Conservation (phyloP, 2,797 vertebrate genomes). For the Anniella stebbinsi region DNA sequence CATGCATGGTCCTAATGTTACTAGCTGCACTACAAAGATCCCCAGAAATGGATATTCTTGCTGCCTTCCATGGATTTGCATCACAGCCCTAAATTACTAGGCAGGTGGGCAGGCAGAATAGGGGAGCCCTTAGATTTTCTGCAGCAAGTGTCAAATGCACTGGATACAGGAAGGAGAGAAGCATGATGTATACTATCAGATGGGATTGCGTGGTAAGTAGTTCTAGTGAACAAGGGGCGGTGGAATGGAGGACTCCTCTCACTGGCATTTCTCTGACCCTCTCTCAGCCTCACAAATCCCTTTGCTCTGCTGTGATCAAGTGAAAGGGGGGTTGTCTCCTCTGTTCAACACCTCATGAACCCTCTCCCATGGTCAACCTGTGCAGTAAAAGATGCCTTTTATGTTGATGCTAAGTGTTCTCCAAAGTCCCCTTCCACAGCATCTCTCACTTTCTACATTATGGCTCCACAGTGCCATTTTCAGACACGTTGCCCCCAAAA, state of each 20-base stretch:
- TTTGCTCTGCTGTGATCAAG: neutral
- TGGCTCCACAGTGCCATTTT: no score
- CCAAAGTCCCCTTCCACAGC: neutral
- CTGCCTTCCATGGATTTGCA: neutral
- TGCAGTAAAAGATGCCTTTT: neutral
- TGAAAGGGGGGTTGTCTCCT: neutral
- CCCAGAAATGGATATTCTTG: neutral
- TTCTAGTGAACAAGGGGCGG: neutral
- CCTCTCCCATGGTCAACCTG: neutral
- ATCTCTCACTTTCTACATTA: neutral
- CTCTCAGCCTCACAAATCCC: neutral
- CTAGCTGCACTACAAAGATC: neutral
- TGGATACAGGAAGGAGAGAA: neutral
- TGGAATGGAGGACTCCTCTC: neutral
- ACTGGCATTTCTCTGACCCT: neutral
- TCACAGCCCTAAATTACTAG: neutral
- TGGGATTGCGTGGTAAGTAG: neutral
- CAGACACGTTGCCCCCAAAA: no score
- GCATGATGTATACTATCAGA: neutral
- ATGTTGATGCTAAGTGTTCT: neutral
- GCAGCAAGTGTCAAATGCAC: neutral
- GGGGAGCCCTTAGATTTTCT: no score
- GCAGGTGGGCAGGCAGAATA: neutral
- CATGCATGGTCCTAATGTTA: neutral
- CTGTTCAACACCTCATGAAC: neutral